Base-by-base conservation (phyloP, 1,140 invertebrate species). In the Dendrolimus kikuchii region DNA sequence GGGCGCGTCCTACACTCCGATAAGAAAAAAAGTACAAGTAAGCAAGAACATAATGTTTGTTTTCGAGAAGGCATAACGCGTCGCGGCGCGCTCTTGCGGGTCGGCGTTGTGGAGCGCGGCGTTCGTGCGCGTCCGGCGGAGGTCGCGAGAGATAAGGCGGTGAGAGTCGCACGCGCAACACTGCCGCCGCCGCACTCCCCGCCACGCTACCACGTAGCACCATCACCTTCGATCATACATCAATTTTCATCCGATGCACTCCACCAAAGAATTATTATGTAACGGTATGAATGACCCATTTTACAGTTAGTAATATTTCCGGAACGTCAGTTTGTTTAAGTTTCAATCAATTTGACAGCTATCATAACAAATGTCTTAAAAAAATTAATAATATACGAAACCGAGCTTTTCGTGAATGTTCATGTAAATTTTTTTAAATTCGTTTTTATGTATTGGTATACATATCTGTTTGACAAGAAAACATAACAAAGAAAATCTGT, bases 61-160 rank as follows among this genome's bases (percentile, higher is more conserved):
- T 64, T 64, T 77, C 62, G 66, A 63, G 72, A 61, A 65, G 72
- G 72, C 81, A 84, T 84, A 81, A 68, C 80, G 79, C 77, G 78
- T 50, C 66, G 66, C 79, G 76, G 71, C 68, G 66, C 67, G 69
- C 57, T 62, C 66, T 53, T 56, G 59, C 58, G 64, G 66, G 66
- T 56, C 58, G 57, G 66, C 67, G 67, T 62, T 63, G 56, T 64
- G 65, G 66, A 66, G 77, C 80, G 74, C 71, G 62, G 72, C 60
- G 65, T 55, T 66, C 68, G 71, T 81, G 74, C 82, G 79, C 83
- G 83, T 82, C 74, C 79, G 73, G 68, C 82, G 77, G 81, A 84
- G 83, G 83, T 84, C 83, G 81, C 83, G 79, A 72, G 69, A 86
- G 82, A 86, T 86, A 86, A 86, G 79, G 72, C 73, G 75, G 82